Conservation (phyloP, 2,797 vertebrate genomes). For the Enteromius thamalakanensis region DNA sequence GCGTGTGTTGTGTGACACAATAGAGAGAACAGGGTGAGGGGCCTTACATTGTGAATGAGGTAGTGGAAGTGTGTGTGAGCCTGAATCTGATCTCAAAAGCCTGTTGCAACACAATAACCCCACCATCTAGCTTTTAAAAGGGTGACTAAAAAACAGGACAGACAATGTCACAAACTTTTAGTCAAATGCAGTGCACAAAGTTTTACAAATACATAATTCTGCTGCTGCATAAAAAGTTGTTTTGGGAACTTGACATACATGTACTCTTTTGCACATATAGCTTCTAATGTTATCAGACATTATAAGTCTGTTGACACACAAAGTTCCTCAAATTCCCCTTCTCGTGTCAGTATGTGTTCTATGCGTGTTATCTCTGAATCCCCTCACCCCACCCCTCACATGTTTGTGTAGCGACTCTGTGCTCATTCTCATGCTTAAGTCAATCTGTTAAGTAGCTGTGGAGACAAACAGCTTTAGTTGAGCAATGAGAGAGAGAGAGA, state of each 20-base stretch:
- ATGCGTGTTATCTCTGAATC: slow-evolving; percentile 25
- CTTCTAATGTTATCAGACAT: background rate
- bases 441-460: slow-evolving; percentile 50
- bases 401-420: slow-evolving; percentile 42
- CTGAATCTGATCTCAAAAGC: slow-evolving; percentile 22
- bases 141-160: slow-evolving; percentile 35
- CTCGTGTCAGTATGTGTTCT: slow-evolving; percentile 26
- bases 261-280: background rate
- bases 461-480: slow-evolving; percentile 49
- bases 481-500: slow-evolving; percentile 1
- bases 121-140: slow-evolving; percentile 33
- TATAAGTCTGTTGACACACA: slow-evolving; percentile 7
- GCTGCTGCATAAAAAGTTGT: background rate
- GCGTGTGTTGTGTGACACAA: slow-evolving; percentile 2
- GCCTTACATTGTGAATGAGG: background rate
- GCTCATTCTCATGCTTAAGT: slow-evolving; percentile 35
- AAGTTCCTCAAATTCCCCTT: background rate
- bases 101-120: slow-evolving; percentile 26
- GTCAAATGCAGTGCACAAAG: background rate
- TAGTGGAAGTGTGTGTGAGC: slow-evolving; percentile 1
- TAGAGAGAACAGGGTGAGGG: slow-evolving; percentile 7
- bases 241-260: background rate
- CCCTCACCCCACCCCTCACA: slow-evolving; percentile 31
- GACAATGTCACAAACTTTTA: background rate
- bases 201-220: background rate